These are phyloP conservation scores for Guaruba guarouba DNA, from an alignment of 2,113 vertebrate species.

Conservation along the genomic window DNA sequence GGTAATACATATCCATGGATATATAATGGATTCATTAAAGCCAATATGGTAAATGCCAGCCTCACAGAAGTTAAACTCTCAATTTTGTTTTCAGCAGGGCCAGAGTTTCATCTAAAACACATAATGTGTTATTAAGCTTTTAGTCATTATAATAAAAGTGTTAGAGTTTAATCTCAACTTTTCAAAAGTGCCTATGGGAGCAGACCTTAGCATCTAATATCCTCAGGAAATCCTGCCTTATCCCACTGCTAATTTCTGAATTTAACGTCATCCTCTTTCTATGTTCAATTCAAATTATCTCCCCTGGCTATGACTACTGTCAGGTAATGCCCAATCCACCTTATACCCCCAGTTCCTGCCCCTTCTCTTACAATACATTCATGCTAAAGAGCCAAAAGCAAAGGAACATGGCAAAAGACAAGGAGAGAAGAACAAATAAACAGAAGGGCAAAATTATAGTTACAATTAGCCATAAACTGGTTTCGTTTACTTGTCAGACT, in stretches of 20 bases:
- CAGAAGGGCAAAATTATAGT: not conserved
- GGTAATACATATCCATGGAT: not conserved
- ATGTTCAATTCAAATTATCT: not conserved
- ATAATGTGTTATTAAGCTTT: slow-evolving; percentile 30
- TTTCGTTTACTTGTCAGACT: not conserved
- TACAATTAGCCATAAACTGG: not conserved
- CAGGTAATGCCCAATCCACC: not conserved
- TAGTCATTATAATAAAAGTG: slow-evolving; percentile 22
- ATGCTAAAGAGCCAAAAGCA: not conserved
- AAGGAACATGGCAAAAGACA: not conserved
- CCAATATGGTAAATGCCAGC: not conserved
- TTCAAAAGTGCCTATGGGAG: not conserved
- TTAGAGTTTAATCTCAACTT: slow-evolving; percentile 15
- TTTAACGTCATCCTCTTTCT: not conserved
- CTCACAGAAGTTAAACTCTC: not conserved
- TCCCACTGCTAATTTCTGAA: not conserved
- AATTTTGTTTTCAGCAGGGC: not conserved
- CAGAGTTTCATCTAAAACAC: not conserved
- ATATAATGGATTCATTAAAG: not conserved
- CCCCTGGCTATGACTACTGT: not conserved
- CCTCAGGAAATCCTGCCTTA: not conserved
- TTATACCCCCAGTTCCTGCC: rapidly evolving
- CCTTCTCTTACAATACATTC: not conserved
- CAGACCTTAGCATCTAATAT: not conserved
- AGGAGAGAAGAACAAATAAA: not conserved